Conservation (phyloP, 2,113 vertebrate species). For the Ovibos moschatus region DNA sequence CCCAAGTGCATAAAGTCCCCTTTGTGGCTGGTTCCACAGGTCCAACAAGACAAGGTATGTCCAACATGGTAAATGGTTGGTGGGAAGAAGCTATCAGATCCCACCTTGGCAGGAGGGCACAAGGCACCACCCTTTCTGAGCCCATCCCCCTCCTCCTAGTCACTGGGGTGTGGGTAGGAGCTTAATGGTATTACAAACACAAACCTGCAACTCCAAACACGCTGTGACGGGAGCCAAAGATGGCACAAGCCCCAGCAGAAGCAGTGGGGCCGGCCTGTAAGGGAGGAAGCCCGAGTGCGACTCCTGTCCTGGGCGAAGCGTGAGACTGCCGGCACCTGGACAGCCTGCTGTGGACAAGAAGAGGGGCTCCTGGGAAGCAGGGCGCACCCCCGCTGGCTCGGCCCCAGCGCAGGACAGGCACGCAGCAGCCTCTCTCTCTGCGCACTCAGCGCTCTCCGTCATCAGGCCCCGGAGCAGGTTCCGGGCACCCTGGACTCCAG, state of each 20-base stretch:
- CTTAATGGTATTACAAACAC: not conserved
- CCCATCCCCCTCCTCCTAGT: not conserved
- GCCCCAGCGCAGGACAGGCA: not conserved
- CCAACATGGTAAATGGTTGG: not conserved
- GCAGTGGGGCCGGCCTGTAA: not conserved
- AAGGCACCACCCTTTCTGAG: too few species aligned
- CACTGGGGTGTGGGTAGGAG: too few species aligned
- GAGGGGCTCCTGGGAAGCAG: not conserved
- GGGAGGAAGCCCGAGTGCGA: not conserved
- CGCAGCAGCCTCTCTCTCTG: not conserved
- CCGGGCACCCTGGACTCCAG: not conserved
- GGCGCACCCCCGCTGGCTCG: not conserved
- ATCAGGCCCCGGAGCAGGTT: not conserved
- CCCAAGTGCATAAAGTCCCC: too few species aligned
- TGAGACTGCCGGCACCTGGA: not conserved
- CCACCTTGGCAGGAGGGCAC: not conserved
- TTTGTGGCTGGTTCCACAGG: rapidly evolving
- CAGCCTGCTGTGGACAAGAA: not conserved
- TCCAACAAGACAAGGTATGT: not conserved
- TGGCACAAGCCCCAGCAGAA: not conserved
- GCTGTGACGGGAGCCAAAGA: too few species aligned
- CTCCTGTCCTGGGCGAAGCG: rapidly evolving
- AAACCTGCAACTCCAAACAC: not conserved
- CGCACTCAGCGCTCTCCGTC: not conserved
- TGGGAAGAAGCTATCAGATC: not conserved